phyloP scores from a whole-genome alignment of 2,113 vertebrate species.

The Dolichotis patagonum region DNA sequence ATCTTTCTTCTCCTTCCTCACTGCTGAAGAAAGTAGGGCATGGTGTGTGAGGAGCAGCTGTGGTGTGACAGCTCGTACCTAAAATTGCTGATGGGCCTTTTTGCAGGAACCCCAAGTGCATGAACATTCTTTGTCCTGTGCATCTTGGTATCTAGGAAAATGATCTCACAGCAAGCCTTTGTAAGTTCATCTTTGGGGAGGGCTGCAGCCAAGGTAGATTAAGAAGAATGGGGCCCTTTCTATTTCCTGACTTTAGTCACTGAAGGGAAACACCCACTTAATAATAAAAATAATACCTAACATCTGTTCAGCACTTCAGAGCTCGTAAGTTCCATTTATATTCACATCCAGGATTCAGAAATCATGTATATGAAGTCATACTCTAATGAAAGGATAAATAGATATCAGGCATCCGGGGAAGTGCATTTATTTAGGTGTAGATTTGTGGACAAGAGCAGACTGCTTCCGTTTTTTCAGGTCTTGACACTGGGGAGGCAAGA shows the following conservation, averaged over 20 bases:
- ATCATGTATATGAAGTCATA: neutral
- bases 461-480: neutral
- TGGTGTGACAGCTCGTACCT: neutral
- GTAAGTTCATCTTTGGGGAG: constrained; percentile 17
- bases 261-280: constrained; percentile 67
- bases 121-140: neutral
- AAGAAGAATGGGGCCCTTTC: constrained; percentile 21
- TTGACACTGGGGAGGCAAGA: neutral
- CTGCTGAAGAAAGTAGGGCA: constrained; percentile 57
- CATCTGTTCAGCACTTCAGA: constrained; percentile 54
- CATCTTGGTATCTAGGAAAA: constrained; percentile 36
- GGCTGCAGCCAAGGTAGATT: neutral
- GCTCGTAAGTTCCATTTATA: neutral
- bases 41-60: neutral
- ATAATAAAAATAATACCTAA: constrained; percentile 77
- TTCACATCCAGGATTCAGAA: constrained; percentile 27
- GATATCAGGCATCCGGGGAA: neutral
- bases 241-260: constrained; percentile 68
- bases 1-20: neutral
- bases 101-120: neutral
- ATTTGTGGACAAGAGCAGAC: neutral
- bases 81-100: constrained; percentile 3
- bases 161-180: constrained; percentile 30
- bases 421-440: neutral
- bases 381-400: neutral